Percentiles rank a stretch among this genome's conserved stretches.
phyloP scores from a whole-genome alignment of 2,113 vertebrate species.

The Anguilla japonica region DNA sequence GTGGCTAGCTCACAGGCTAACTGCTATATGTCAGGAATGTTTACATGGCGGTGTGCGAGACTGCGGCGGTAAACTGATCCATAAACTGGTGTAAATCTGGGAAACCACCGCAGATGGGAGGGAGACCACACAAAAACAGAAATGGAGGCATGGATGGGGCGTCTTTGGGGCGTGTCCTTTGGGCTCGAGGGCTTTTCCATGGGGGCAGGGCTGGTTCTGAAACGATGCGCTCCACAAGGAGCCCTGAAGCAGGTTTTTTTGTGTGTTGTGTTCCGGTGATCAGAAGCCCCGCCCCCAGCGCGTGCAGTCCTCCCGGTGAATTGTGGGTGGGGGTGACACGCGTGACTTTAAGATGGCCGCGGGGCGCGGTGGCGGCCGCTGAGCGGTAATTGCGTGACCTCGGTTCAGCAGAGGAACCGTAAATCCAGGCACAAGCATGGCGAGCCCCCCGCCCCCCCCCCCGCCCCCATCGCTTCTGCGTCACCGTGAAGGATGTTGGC shows the following conservation, averaged over 20 bases:
- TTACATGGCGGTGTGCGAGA: too few species aligned
- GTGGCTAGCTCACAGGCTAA: too few species aligned
- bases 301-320: not conserved
- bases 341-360: constrained; percentile 10
- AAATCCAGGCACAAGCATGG: constrained; percentile 10
- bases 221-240: not conserved
- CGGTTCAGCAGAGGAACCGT: constrained; percentile 52
- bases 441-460: not conserved
- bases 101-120: not conserved
- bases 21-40: too few species aligned
- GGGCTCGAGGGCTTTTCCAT: not conserved
- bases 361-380: constrained; percentile 44
- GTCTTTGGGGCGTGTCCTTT: not conserved
- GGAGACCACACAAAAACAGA: not conserved
- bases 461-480: not conserved
- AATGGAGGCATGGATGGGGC: not conserved
- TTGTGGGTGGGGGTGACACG: not conserved
- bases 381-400: constrained; percentile 71
- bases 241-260: not conserved
- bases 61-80: too few species aligned
- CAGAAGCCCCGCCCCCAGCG: not conserved
- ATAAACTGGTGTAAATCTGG: too few species aligned
- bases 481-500: not conserved
- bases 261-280: not conserved
- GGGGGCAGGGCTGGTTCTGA: not conserved